These are phyloP conservation scores for Platycnemis pennipes DNA, from an alignment of 2,888 invertebrate genomes.

Conservation along the genomic window DNA sequence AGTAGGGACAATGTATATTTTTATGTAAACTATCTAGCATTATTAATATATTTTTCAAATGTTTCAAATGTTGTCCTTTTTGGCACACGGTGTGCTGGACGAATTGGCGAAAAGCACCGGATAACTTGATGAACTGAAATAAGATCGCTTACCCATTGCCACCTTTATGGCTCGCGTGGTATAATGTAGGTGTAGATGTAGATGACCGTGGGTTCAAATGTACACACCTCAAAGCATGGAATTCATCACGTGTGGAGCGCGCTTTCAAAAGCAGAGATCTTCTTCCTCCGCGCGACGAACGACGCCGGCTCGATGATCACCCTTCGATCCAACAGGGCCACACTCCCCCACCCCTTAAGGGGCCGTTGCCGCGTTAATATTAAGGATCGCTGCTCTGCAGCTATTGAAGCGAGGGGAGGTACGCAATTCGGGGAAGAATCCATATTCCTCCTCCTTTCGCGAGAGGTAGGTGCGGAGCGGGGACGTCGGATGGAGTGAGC, in stretches of 20 bases:
- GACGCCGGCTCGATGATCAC: not conserved
- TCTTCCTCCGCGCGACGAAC: not conserved
- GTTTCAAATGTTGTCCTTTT: no score
- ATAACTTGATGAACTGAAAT: no score
- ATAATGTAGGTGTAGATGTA: no score
- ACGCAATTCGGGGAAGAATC: slow-evolving; percentile 30
- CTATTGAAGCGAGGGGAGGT: not conserved
- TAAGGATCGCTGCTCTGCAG: not conserved
- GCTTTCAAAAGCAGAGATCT: not conserved
- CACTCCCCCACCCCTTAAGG: not conserved
- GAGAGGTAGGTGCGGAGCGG: not conserved
- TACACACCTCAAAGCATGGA: not conserved
- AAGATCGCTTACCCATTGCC: no score
- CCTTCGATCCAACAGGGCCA: not conserved
- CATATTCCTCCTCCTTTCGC: slow-evolving; percentile 14
- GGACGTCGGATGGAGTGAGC: no score
- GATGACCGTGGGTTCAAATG: not conserved
- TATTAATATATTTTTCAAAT: no score
- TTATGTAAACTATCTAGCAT: no score
- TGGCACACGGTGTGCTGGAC: no score
- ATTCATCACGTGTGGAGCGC: no score
- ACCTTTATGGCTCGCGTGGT: no score
- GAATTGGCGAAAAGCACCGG: no score
- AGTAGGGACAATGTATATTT: no score
- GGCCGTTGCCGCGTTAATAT: not conserved